Evolutionary conservation across 2,113 vertebrate species (phyloP).

Genomic region (Pomatostomus ruficeps): DNA sequence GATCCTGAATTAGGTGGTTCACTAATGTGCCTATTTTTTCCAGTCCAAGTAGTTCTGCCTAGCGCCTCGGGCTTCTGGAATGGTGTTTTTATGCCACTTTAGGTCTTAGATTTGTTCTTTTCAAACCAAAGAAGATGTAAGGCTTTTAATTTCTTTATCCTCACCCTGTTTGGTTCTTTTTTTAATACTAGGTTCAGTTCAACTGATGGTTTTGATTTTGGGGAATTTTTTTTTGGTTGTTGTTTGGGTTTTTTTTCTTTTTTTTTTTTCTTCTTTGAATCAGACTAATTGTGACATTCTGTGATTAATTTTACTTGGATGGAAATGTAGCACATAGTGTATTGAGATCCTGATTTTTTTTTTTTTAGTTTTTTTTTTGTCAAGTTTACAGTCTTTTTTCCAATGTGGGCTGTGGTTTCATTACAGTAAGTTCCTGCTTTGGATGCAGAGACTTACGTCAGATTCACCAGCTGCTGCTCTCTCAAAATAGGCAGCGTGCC

Average conservation of each 20-base stretch:
- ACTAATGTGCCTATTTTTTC: slow-evolving; percentile 5
- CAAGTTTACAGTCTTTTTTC: slow-evolving; percentile 24
- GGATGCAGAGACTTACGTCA: slow-evolving; percentile 50
- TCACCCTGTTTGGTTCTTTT: not conserved
- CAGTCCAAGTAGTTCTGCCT: not conserved
- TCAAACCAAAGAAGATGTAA: not conserved
- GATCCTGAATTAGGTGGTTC: slow-evolving; percentile 2
- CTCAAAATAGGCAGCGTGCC: slow-evolving; percentile 37
- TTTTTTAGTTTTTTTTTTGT: slow-evolving; percentile 1
- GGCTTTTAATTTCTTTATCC: not conserved
- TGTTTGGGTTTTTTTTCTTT: not conserved
- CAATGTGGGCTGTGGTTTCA: slow-evolving; percentile 35
- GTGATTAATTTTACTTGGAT: not conserved
- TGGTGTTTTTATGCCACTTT: not conserved
- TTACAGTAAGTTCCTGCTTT: slow-evolving; percentile 51
- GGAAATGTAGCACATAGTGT: not conserved
- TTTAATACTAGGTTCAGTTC: not conserved
- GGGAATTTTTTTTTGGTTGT: not conserved
- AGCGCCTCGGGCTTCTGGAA: not conserved
- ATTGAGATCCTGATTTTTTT: not conserved
- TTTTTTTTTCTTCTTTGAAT: not conserved
- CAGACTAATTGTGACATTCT: not conserved
- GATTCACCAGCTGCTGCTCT: slow-evolving; percentile 59
- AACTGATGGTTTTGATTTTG: not conserved
- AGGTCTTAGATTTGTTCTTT: slow-evolving; percentile 4